Evolutionary conservation across 2,888 invertebrate species (phyloP), one percentile per base, ranked within the genome.

Genomic region (Caprella mutica): DNA sequence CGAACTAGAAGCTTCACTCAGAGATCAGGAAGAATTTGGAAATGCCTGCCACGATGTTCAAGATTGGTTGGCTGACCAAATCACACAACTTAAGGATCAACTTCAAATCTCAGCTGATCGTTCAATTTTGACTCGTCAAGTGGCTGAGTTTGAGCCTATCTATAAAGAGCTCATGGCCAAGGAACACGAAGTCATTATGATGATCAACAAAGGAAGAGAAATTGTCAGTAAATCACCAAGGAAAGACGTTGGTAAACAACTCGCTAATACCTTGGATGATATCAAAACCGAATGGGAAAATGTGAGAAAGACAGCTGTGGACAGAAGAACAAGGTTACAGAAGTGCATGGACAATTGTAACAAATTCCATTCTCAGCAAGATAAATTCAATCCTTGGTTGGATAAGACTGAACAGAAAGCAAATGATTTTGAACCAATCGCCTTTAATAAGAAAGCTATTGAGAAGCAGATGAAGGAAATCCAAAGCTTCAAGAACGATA

Each of bases 281-380:
- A 86, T 96, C 68, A 86, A 89, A 71, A 80, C 84, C 27, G 85
- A 87, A 66, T 96, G 93, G 94, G 90, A 91, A 68, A 87, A 87
- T 69, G 77, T 96, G 54, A 84, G 90, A 67, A 83, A 89, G 64
- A 88, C 89, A 70, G 85, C 88, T 0, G 81, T 86, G 40, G 90
- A 93, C 68, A 79, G 91, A 44, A 83, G 92, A 69, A 87, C 86
- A 0, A 78, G 87, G 65, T 76, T 92, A 43, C 89, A 91, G 72
- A 87, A 89, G 1, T 89, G 90, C 72, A 84, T 85, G 81, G 92
- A 92, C 71, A 91, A 87, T 71, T 90, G 86, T 74, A 85, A 85
- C 67, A 91, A 91, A 71, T 94, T 88, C 76, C 85, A 86, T 70
- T 81, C 83, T 68, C 84, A 85, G 0, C 81, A 89, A 52, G 92